Evolutionary conservation across 2,888 invertebrate species (phyloP), one percentile per base, ranked within the genome.

Genomic region (Nemapogon koenigi): DNA sequence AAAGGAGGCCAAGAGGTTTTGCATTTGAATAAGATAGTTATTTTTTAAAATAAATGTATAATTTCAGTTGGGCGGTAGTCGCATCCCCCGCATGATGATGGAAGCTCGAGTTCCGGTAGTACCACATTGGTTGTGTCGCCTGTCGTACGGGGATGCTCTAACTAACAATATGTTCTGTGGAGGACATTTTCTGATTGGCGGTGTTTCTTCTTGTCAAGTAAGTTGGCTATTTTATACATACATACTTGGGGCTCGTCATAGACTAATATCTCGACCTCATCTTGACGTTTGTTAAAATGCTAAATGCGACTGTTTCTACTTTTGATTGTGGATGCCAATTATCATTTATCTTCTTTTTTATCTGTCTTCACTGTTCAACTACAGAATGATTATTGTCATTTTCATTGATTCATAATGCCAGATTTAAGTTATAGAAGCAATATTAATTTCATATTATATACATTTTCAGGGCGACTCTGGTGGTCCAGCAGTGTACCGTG

Each of bases 141-240:
- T 75, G 13, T 69, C 79, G 0, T 79, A 79, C 39, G 71, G 73
- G 1, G 69, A 68, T n/a, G 59, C 73, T 1, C 62, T 84, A 35
- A 81, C 83, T 1, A 53, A 55, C 35, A 69, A 81, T 48, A 84
- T 84, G 84, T 73, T 85, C 52, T 84, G 85, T 49, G 84, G 83
- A 0, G 84, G 84, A 25, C 80, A 80, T 47, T 68, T 81, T 46
- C 62, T 80, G 13, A 73, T 79, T 2, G 81, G 83, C 27, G 81
- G 82, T 38, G 79, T 76, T 31, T 81, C 82, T 38, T 79, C 81
- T 29, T 83, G 83, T 54, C 82, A 82, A 80, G 83, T 83, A 47
- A 31, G 22, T 8, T n/a, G n/a, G n/a, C n/a, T n/a, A n/a, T n/a
- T n/a, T n/a, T n/a, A n/a, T n/a, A 22, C 22, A 6, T 22, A 7